Conservation (phyloP, 2,888 invertebrate genomes). For the Corythucha ciliata region DNA sequence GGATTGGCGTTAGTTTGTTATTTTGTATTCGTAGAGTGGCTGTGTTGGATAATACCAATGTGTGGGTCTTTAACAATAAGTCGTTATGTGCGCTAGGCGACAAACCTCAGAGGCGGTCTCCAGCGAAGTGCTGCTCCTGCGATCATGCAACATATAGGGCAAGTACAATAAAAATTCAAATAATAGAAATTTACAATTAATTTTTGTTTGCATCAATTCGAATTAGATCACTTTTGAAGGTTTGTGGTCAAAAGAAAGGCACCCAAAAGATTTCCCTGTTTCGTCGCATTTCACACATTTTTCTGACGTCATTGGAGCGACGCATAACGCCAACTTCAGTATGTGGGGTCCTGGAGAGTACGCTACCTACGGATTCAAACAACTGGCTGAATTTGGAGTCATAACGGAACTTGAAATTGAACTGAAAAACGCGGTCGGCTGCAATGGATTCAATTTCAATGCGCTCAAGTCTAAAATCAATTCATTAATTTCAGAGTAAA, state of each 20-base stretch:
- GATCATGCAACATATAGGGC: conserved; percentile 93
- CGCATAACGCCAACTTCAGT: conserved; percentile 78
- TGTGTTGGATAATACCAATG: background rate
- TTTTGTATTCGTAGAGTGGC: background rate
- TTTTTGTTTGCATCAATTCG: background rate
- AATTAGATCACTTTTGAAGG: conserved; percentile 74
- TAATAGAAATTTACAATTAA: background rate
- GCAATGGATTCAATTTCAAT: background rate
- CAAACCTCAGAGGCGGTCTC: too few species aligned
- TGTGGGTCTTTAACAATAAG: conserved; percentile 4
- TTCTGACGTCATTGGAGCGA: conserved; percentile 92
- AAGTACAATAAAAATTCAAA: background rate
- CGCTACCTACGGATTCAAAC: conserved; percentile 81
- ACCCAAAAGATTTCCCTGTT: conserved; percentile 91
- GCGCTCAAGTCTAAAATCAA: conserved; percentile 43
- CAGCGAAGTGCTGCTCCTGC: conserved; percentile 72
- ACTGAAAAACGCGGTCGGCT: conserved; percentile 66
- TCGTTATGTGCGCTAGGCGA: conserved; percentile 49
- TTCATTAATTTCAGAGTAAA: conserved; percentile 62
- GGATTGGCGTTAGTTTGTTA: too few species aligned
- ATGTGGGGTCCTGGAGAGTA: conserved; percentile 89
- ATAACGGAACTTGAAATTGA: conserved; percentile 88
- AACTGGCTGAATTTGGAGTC: conserved; percentile 92
- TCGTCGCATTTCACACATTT: conserved; percentile 89
- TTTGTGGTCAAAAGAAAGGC: conserved; percentile 89